A percentile compares a stretch with the other conserved stretches of the same genome.
phyloP scores from a whole-genome alignment of 2,113 vertebrate genomes.

The Chinchilla lanigera region DNA sequence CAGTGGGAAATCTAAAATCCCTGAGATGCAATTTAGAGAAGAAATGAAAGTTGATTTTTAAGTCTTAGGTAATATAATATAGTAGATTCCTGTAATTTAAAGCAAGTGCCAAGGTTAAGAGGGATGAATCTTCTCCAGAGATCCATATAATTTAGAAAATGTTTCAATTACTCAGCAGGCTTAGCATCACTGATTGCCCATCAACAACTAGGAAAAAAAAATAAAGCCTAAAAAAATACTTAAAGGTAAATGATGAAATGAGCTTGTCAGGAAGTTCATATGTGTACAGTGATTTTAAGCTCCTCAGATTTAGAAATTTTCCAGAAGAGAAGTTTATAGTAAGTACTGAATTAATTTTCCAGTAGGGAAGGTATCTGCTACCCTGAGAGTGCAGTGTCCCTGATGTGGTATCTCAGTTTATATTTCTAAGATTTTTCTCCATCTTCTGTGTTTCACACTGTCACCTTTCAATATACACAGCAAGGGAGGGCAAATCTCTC shows the following conservation, averaged over 20 bases:
- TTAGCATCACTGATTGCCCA: slow-evolving; percentile 50
- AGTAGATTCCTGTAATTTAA: slow-evolving; percentile 52
- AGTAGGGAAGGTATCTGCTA: neutral
- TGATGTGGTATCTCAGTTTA: neutral
- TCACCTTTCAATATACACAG: neutral
- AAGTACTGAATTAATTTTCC: neutral
- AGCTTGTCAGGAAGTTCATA: neutral
- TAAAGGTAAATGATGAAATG: slow-evolving; percentile 31
- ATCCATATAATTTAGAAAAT: slow-evolving; percentile 61
- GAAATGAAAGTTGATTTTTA: slow-evolving; percentile 25
- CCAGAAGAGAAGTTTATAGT: neutral
- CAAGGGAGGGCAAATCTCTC: too few relatives aligned
- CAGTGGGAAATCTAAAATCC: neutral
- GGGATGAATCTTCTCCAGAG: slow-evolving; percentile 29
- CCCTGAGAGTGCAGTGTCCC: neutral
- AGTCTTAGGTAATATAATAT: slow-evolving; percentile 32
- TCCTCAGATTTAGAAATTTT: slow-evolving; percentile 37
- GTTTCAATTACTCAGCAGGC: slow-evolving; percentile 61
- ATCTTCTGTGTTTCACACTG: rapidly evolving
- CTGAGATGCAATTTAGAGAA: slow-evolving; percentile 48
- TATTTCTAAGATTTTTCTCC: neutral
- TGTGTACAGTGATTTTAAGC: neutral
- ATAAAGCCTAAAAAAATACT: neutral
- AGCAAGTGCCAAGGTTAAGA: slow-evolving; percentile 54
- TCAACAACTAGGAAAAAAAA: neutral